A percentile compares a stretch with the other conserved stretches of the same genome.
Conservation (phyloP, 2,888 invertebrate genomes). For the Trissolcus brochymenae region DNA sequence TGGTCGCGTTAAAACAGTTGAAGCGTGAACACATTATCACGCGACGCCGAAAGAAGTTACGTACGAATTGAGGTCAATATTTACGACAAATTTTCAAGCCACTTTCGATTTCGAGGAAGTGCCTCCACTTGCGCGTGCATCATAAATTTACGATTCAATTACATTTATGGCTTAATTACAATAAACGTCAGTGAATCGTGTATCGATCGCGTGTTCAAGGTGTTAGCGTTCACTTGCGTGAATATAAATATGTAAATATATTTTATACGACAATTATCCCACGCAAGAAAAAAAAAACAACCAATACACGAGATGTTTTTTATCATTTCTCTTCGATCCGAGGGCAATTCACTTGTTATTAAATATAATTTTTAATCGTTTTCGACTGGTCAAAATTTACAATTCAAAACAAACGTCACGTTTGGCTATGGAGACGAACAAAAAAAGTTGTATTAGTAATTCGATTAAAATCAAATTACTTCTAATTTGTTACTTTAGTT, state of each 20-base stretch:
- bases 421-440: no score
- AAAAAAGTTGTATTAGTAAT: no score
- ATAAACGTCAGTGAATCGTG: slow-evolving; percentile 12
- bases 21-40: slow-evolving; percentile 37
- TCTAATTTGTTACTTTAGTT: no score
- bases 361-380: no score
- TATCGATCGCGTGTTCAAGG: slow-evolving; percentile 32
- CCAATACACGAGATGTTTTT: no score
- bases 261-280: no score
- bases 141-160: slow-evolving; percentile 38
- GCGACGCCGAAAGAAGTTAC: slow-evolving; percentile 13
- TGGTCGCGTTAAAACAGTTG: slow-evolving; percentile 28
- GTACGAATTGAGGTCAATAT: slow-evolving; percentile 29
- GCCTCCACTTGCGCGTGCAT: background rate
- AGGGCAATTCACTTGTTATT: no score
- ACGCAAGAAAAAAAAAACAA: no score
- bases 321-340: no score
- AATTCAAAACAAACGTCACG: no score
- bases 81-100: slow-evolving; percentile 15
- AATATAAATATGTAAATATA: slow-evolving; percentile 7
- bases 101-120: slow-evolving; percentile 38
- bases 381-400: no score
- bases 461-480: slow-evolving; percentile 3
- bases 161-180: slow-evolving; percentile 39
- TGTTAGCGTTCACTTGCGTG: slow-evolving; percentile 14